These are phyloP conservation scores for Hiodon alosoides DNA, from an alignment of 2,113 vertebrate species.

Conservation along the genomic window DNA sequence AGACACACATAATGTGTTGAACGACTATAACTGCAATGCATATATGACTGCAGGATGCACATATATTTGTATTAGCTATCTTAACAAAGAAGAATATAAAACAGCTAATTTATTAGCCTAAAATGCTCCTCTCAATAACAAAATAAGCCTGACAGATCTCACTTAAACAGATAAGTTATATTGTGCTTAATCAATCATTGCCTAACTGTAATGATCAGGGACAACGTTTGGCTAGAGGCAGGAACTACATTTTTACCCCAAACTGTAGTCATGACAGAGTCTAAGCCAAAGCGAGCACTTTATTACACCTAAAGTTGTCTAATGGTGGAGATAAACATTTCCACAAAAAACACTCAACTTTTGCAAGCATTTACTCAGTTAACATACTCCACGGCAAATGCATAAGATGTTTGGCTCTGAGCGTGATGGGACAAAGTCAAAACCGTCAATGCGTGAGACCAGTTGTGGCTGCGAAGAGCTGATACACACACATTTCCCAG, in stretches of 20 bases:
- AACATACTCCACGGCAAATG: too few species aligned
- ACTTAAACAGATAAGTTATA: not conserved
- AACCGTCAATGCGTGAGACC: too few species aligned
- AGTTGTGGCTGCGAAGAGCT: too few species aligned
- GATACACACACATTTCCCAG: too few species aligned
- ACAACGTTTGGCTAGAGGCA: not conserved
- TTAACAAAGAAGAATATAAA: not conserved
- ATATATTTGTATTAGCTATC: not conserved
- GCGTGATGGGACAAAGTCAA: too few species aligned
- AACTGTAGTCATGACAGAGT: not conserved
- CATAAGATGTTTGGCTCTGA: too few species aligned
- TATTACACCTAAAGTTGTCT: not conserved
- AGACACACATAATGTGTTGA: not conserved
- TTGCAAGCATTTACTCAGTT: too few species aligned
- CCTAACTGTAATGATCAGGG: not conserved
- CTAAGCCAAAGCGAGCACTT: not conserved
- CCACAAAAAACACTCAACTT: too few species aligned
- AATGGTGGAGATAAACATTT: not conserved
- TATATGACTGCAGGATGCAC: not conserved
- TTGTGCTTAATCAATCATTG: not conserved
- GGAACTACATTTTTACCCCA: not conserved
- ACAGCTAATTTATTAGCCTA: not conserved
- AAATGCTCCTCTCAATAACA: not conserved
- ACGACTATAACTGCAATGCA: not conserved
- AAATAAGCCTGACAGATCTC: not conserved